Evolutionary conservation across 2,888 invertebrate species (phyloP), one percentile per base, ranked within the genome.

Genomic region (Papilio demoleus): DNA sequence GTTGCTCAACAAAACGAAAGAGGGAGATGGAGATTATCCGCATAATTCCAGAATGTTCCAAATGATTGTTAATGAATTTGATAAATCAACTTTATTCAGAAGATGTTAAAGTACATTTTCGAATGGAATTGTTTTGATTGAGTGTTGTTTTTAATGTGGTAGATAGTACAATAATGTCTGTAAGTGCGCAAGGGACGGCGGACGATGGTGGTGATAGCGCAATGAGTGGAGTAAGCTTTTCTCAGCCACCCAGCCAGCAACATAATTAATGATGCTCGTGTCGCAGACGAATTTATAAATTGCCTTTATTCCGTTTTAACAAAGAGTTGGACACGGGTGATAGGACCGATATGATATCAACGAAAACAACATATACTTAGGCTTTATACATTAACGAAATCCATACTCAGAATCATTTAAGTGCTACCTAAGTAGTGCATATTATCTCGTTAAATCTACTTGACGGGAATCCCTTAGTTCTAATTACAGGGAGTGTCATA

Each of bases 211-310:
- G 83, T 81, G 92, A 92, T 92, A 92, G 86, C 85, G 82, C 84
- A 92, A 92, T 92, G 92, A 92, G 92, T 90, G 88, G 88, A 92
- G 91, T 90, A 88, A 90, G 89, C 88, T 91, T 92, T 91, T 92
- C 92, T 88, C 88, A 92, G 90, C 92, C 92, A 92, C 92, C 92
- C 92, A 92, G 88, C 88, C 91, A 90, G 92, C 92, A 92, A 92
- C 92, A 92, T 92, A 92, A 92, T 92, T 92, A 92, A 92, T 92
- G 92, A 87, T 81, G 85, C 83, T 88, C 88, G 90, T 88, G 90
- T 90, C 81, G 87, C 84, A 86, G 88, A 92, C 90, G 90, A 88
- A 92, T 92, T 92, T 91, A 90, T 90, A 92, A 91, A 91, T 90
- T 90, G 89, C 87, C 85, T 88, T 88, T 84, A 89, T 88, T 90